phyloP scores from a whole-genome alignment of 2,797 vertebrate genomes.

The Molossus molossus region DNA sequence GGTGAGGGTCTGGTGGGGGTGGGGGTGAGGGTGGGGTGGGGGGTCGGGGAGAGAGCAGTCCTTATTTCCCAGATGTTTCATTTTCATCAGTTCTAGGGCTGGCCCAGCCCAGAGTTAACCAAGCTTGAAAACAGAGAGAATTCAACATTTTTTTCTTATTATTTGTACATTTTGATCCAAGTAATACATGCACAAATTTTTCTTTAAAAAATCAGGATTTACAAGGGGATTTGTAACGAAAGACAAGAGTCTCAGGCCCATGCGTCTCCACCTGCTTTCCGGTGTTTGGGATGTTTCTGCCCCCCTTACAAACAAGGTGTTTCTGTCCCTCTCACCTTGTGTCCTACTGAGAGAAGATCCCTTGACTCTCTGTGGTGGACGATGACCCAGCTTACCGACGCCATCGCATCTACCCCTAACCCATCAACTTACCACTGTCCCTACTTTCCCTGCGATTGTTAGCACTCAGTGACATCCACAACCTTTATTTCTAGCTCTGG shows the following conservation, averaged over 20 bases:
- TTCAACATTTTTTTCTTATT: not conserved
- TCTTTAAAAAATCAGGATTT: not conserved
- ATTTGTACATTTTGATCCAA: not conserved
- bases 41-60: accelerated
- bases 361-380: not conserved
- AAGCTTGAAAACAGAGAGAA: not conserved
- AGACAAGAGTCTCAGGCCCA: not conserved
- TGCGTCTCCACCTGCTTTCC: not conserved
- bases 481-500: not conserved
- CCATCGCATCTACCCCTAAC: not conserved
- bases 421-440: not conserved
- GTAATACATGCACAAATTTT: not conserved
- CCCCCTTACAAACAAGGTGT: not conserved
- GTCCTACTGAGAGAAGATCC: not conserved
- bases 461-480: not conserved
- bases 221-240: not conserved
- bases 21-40: not conserved
- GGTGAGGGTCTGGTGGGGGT: too few relatives aligned
- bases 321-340: not conserved
- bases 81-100: not conserved
- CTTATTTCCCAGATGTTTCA: not conserved
- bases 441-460: not conserved
- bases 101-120: not conserved
- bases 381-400: not conserved
- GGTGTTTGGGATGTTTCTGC: not conserved